Conservation (phyloP, 2,888 invertebrate species). For the Idaea biselata region DNA sequence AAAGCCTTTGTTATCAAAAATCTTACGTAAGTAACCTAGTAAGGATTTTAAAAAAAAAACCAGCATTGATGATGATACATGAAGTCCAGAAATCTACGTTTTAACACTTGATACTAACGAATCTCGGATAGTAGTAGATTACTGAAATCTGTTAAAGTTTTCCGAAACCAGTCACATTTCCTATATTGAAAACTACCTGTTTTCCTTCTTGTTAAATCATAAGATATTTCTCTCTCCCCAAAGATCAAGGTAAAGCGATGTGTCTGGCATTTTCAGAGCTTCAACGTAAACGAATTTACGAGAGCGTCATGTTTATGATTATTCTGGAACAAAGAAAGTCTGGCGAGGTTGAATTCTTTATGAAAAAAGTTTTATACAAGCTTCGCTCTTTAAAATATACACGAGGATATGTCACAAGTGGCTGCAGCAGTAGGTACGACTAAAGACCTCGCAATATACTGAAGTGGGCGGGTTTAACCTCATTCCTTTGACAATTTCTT, state of each 20-base stretch:
- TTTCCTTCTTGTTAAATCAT: neutral
- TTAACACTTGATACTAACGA: neutral
- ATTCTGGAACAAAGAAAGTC: neutral
- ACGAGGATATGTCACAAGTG: neutral
- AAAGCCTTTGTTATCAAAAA: neutral
- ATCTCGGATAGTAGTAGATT: too few relatives aligned
- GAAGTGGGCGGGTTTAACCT: too few relatives aligned
- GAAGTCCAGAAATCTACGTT: neutral
- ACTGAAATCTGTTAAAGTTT: neutral
- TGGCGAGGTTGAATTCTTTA: neutral
- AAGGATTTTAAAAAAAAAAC: neutral
- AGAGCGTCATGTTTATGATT: conserved; percentile 1
- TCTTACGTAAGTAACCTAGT: neutral
- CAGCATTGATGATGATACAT: neutral
- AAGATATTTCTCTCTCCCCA: neutral
- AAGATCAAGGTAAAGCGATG: neutral
- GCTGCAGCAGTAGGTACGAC: too few relatives aligned
- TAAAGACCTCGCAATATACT: too few relatives aligned
- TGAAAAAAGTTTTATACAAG: neutral
- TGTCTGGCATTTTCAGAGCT: neutral
- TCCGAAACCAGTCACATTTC: neutral
- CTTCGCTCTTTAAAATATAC: neutral
- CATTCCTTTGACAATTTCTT: too few relatives aligned
- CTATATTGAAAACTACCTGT: neutral
- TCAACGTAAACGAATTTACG: conserved; percentile 1